These are phyloP conservation scores for Acronicta leporina DNA, from an alignment of 2,888 invertebrate genomes.

Conservation along the genomic window DNA sequence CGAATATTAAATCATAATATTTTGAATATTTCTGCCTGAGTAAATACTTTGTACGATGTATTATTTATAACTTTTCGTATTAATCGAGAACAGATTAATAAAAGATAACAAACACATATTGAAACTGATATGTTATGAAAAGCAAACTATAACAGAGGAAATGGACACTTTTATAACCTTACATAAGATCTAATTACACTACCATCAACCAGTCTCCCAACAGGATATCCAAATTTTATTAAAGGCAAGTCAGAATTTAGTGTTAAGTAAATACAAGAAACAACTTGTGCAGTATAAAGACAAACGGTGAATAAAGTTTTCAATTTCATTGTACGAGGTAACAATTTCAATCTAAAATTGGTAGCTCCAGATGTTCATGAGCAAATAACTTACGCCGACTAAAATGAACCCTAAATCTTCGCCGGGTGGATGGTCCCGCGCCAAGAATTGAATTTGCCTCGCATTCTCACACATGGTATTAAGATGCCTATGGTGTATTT, in stretches of 20 bases:
- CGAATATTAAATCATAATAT: conserved; percentile 59
- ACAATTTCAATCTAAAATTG: conserved; percentile 80
- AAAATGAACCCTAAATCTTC: conserved; percentile 87
- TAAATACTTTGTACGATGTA: conserved; percentile 35
- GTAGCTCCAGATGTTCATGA: conserved; percentile 83
- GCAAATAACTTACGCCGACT: conserved; percentile 82
- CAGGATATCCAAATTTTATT: background rate
- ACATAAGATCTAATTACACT: background rate
- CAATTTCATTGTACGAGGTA: conserved; percentile 72
- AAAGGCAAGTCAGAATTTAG: conserved; percentile 10
- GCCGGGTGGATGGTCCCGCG: conserved; percentile 74
- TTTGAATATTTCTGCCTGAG: conserved; percentile 40
- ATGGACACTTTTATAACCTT: background rate
- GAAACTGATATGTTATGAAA: background rate
- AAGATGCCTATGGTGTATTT: conserved; percentile 58
- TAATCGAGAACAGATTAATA: conserved; percentile 19
- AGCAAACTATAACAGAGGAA: background rate
- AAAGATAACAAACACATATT: conserved; percentile 3
- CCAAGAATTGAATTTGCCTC: conserved; percentile 85
- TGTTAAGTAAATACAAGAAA: conserved; percentile 36
- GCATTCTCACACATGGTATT: conserved; percentile 64
- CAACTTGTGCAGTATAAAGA: conserved; percentile 40
- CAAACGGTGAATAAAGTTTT: conserved; percentile 64
- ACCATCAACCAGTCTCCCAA: too few relatives aligned
- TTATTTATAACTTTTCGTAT: conserved; percentile 34